Conservation (phyloP, 1,140 invertebrate species). For the Cepaea nemoralis region DNA sequence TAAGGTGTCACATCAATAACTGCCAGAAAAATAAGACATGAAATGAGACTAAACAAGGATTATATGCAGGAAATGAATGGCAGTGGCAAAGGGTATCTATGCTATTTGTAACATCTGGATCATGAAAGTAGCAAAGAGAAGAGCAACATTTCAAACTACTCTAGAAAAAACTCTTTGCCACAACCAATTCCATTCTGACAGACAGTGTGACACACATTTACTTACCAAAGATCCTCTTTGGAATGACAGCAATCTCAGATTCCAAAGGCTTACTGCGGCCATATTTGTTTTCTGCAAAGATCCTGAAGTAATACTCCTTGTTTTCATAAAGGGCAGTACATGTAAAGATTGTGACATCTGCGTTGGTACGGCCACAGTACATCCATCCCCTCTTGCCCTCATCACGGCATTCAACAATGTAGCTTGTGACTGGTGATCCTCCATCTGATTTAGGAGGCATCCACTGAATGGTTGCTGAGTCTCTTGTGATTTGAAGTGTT, state of each 20-base stretch:
- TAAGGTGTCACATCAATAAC: slow-evolving; percentile 4
- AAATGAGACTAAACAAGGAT: background rate
- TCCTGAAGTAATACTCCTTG: slow-evolving; percentile 95
- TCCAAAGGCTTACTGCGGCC: slow-evolving; percentile 94
- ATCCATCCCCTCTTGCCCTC: slow-evolving; percentile 87
- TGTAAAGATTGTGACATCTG: slow-evolving; percentile 79
- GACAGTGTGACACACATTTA: background rate
- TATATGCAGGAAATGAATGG: background rate
- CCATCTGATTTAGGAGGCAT: slow-evolving; percentile 67
- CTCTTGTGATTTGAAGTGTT: slow-evolving; percentile 72
- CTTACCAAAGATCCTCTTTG: slow-evolving; percentile 91
- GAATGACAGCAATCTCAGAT: slow-evolving; percentile 89
- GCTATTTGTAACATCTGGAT: background rate
- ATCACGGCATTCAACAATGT: slow-evolving; percentile 72
- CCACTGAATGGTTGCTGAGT: slow-evolving; percentile 68
- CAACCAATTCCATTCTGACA: background rate
- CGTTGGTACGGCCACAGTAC: slow-evolving; percentile 77
- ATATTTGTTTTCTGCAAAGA: slow-evolving; percentile 98
- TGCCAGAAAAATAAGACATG: background rate
- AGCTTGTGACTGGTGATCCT: slow-evolving; percentile 67
- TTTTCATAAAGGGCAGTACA: slow-evolving; percentile 91
- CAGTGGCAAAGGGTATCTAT: background rate
- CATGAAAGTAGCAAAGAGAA: background rate
- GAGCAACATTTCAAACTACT: background rate
- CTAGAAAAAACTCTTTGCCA: background rate